Evolutionary conservation across 2,113 vertebrate species (phyloP).

Genomic region (Chamaea fasciata): DNA sequence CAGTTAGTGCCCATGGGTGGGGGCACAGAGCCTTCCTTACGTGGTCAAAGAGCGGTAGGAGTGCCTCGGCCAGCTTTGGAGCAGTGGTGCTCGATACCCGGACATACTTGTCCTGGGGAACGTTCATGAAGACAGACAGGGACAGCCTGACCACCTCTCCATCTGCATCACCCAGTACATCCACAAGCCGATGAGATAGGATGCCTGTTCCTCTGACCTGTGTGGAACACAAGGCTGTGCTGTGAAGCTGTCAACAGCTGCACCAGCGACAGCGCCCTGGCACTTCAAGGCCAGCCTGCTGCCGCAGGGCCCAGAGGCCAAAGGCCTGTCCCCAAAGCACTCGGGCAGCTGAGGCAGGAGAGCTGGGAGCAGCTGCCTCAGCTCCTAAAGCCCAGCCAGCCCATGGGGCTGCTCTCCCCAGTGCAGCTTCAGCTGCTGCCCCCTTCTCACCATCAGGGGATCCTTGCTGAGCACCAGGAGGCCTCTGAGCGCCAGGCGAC

Average conservation of each 20-base stretch:
- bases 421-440: not conserved
- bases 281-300: not conserved
- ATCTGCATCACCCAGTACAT: not conserved
- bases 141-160: not conserved
- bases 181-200: not conserved
- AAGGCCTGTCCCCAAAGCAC: not conserved
- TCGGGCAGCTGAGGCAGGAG: not conserved
- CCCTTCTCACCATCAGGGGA: not conserved
- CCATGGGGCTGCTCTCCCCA: accelerated
- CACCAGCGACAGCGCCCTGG: accelerated
- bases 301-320: not conserved
- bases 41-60: not conserved
- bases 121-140: accelerated
- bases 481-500: not conserved
- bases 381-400: not conserved
- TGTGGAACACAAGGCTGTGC: not conserved
- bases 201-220: not conserved
- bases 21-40: not conserved
- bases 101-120: accelerated
- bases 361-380: no score
- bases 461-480: not conserved
- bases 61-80: no score
- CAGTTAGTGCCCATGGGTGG: accelerated
- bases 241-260: not conserved
- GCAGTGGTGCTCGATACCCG: not conserved